These are phyloP conservation scores for Mesitornis unicolor DNA, from an alignment of 2,113 vertebrate species.

Conservation along the genomic window DNA sequence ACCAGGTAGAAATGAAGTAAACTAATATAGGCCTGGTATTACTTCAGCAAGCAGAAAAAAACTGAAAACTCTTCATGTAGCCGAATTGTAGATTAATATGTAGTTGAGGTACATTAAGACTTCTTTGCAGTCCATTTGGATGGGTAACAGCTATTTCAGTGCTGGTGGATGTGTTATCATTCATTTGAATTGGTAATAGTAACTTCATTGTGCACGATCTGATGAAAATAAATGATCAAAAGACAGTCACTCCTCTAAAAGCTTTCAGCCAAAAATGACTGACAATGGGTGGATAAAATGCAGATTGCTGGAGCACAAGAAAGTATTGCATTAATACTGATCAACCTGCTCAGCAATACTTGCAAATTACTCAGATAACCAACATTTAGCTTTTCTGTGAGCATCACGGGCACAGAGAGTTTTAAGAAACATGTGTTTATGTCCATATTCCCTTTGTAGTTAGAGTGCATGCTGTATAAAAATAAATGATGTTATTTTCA, in stretches of 20 bases:
- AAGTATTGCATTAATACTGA: neutral
- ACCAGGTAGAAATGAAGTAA: neutral
- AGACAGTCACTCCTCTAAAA: neutral
- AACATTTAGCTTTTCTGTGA: neutral
- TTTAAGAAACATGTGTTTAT: neutral
- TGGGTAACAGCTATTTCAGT: neutral
- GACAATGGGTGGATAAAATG: neutral
- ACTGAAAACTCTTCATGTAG: neutral
- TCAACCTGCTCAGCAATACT: neutral
- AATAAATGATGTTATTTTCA: constrained; percentile 17
- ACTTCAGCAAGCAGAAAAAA: neutral
- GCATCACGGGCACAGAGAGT: neutral
- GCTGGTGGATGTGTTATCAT: neutral
- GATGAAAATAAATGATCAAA: neutral
- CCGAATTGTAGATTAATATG: neutral
- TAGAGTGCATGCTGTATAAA: neutral
- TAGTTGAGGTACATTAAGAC: neutral
- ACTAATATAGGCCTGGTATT: neutral
- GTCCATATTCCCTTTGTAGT: neutral
- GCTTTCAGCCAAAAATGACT: neutral
- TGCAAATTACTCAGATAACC: neutral
- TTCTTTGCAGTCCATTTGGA: neutral
- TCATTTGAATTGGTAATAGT: neutral
- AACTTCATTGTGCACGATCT: neutral
- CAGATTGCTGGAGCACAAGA: neutral